Percentiles rank a stretch among this genome's conserved stretches.
Conservation (phyloP, 1,140 invertebrate genomes). For the Agraylea sexmaculata region DNA sequence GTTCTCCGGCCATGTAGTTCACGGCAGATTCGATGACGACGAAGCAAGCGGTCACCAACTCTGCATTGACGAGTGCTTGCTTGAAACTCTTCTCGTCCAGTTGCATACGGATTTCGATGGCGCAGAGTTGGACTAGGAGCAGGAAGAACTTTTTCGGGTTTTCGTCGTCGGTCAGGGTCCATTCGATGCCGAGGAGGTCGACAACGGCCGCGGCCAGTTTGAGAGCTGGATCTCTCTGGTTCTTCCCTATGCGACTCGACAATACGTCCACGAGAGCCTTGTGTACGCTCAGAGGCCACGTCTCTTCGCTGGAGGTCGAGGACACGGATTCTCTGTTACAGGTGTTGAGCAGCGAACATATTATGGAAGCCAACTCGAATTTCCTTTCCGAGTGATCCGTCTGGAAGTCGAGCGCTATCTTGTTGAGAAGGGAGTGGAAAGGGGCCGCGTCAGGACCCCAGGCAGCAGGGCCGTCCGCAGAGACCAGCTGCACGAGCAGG, state of each 20-base stretch:
- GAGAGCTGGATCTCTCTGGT: slow-evolving; percentile 76
- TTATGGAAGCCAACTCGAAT: slow-evolving; percentile 68
- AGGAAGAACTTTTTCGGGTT: slow-evolving; percentile 73
- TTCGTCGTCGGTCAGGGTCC: slow-evolving; percentile 65
- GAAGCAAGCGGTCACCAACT: slow-evolving; percentile 74
- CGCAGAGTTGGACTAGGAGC: slow-evolving; percentile 71
- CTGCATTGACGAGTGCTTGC: slow-evolving; percentile 58
- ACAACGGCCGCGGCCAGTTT: slow-evolving; percentile 69
- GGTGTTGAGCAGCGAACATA: slow-evolving; percentile 61
- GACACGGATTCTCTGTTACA: slow-evolving; percentile 52
- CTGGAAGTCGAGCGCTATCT: slow-evolving; percentile 75
- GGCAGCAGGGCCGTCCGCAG: slow-evolving; percentile 52
- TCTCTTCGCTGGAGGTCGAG: slow-evolving; percentile 50
- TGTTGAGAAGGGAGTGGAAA: slow-evolving; percentile 72
- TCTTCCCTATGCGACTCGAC: slow-evolving; percentile 73
- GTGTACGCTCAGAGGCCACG: slow-evolving; percentile 66
- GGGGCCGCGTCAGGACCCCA: slow-evolving; percentile 61
- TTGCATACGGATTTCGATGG: slow-evolving; percentile 87
- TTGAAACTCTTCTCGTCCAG: slow-evolving; percentile 76
- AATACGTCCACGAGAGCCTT: slow-evolving; percentile 71
- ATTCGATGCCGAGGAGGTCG: slow-evolving; percentile 73
- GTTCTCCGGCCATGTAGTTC: slow-evolving; percentile 67
- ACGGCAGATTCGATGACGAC: slow-evolving; percentile 71
- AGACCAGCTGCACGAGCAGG: slow-evolving; percentile 60
- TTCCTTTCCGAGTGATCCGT: slow-evolving; percentile 77